Evolutionary conservation across 2,797 vertebrate species (phyloP).

Genomic region (Ceyx erithaca): DNA sequence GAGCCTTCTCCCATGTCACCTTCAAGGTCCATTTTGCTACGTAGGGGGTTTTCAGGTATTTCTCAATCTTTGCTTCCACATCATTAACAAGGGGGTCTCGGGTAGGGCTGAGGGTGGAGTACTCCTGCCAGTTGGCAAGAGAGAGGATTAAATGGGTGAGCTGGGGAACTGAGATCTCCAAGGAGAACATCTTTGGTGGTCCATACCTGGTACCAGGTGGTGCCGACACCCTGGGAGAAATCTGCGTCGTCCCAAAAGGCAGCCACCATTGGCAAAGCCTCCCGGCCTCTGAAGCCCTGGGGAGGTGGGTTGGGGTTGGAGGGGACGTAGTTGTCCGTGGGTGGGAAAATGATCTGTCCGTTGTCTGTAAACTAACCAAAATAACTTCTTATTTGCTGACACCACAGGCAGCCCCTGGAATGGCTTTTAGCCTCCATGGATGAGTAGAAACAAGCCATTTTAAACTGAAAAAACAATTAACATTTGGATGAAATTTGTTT

Average conservation of each 20-base stretch:
- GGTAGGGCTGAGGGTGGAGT: conserved; percentile 34
- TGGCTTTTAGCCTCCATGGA: not conserved
- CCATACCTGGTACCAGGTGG: conserved; percentile 77
- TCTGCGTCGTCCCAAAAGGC: conserved; percentile 81
- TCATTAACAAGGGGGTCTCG: not conserved
- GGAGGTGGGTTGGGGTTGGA: conserved; percentile 73
- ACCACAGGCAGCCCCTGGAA: not conserved
- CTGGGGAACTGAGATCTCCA: not conserved
- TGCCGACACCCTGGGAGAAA: conserved; percentile 71
- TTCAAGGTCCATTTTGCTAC: conserved; percentile 81
- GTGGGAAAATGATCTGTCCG: conserved; percentile 79
- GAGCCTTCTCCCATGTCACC: conserved; percentile 77
- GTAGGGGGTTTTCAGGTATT: conserved; percentile 42
- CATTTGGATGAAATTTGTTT: not conserved
- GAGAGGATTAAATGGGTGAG: not conserved
- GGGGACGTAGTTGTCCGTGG: conserved; percentile 54
- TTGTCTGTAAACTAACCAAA: conserved; percentile 81
- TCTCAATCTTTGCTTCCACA: conserved; percentile 69
- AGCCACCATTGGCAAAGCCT: conserved; percentile 65
- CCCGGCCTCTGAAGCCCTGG: conserved; percentile 40
- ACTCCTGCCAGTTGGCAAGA: conserved; percentile 49
- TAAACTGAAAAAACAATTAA: not conserved
- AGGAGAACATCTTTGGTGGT: not conserved
- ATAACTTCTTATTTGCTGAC: not conserved
- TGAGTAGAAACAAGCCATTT: not conserved